Conservation (phyloP, 2,113 vertebrate species). For the Brevimyrus niger region DNA sequence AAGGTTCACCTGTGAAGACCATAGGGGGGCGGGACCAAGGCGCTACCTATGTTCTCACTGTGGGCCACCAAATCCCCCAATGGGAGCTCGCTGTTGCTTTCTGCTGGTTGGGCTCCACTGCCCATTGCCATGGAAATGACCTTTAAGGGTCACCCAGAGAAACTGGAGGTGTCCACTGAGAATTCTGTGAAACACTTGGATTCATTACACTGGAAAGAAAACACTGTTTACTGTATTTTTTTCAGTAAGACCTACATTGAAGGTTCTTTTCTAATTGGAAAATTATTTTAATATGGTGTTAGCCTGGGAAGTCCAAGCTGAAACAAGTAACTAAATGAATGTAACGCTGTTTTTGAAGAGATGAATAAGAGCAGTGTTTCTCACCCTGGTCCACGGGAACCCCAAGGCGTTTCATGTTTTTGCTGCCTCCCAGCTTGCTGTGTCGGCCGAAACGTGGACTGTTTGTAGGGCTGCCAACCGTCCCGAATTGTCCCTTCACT, state of each 20-base stretch:
- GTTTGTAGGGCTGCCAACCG: no score
- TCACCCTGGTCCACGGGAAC: not conserved
- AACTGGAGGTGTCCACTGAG: not conserved
- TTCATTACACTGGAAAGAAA: not conserved
- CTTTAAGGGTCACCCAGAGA: not conserved
- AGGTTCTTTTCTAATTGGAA: not conserved
- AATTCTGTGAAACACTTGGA: not conserved
- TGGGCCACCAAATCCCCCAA: not conserved
- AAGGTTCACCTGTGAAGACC: not conserved
- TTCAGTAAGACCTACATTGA: not conserved
- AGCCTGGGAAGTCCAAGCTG: not conserved
- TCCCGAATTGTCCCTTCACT: no score
- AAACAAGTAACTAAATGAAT: not conserved
- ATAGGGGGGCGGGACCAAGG: not conserved
- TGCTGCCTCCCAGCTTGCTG: not conserved
- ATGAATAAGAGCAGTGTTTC: not conserved
- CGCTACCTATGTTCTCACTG: not conserved
- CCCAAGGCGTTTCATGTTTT: not conserved
- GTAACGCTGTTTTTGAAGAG: not conserved
- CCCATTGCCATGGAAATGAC: not conserved
- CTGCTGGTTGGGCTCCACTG: not conserved
- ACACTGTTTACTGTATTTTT: not conserved
- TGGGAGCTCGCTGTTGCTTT: not conserved
- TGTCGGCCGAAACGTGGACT: not conserved
- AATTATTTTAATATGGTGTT: not conserved